Conservation (phyloP, 2,888 invertebrate genomes). For the Megamerina dolium region DNA sequence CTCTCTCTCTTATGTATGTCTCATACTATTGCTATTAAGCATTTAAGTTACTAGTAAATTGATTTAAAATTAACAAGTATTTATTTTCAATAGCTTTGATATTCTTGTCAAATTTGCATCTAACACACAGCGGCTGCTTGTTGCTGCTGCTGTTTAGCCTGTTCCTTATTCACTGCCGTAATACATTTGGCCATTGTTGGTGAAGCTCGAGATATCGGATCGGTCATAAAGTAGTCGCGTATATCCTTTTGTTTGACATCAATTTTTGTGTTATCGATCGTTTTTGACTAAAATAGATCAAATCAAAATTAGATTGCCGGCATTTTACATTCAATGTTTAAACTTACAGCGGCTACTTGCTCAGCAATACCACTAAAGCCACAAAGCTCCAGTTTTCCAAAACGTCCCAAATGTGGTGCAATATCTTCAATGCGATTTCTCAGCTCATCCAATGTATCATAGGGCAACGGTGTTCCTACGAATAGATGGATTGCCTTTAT, state of each 20-base stretch:
- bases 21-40: no score
- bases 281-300: conserved; percentile 48
- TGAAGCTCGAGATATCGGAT: conserved; percentile 91
- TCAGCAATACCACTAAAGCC: conserved; percentile 71
- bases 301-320: no score
- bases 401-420: conserved; percentile 81
- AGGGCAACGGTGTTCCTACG: conserved; percentile 65
- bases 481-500: neutral
- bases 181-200: conserved; percentile 99
- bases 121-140: no score
- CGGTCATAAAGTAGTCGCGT: conserved; percentile 91
- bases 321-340: no score
- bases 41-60: no score
- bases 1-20: no score
- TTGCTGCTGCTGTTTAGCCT: conserved; percentile 24
- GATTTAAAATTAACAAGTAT: no score
- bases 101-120: no score
- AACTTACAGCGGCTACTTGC: conserved; percentile 56
- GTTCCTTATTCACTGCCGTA: conserved; percentile 72
- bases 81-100: no score
- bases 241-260: conserved; percentile 71
- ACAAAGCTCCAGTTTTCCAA: conserved; percentile 77
- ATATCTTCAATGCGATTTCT: conserved; percentile 75
- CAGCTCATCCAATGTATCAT: conserved; percentile 79
- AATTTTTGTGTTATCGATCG: conserved; percentile 55